phyloP scores from a whole-genome alignment of 2,113 vertebrate genomes.

The Nibea coibor region DNA sequence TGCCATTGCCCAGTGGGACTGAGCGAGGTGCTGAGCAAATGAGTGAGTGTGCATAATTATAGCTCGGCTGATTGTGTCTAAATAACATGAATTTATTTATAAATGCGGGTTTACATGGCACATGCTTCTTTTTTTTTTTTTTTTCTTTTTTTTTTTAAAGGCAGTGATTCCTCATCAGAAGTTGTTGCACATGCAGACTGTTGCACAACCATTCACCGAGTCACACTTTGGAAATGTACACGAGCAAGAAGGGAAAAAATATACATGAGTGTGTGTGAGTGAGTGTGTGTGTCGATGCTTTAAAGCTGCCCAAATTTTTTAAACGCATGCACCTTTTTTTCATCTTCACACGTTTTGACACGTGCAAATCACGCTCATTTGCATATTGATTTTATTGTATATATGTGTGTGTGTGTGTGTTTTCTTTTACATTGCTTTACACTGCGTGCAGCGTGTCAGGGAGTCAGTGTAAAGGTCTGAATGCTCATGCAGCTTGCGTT shows the following conservation, averaged over 20 bases:
- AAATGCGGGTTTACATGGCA: constrained; percentile 63
- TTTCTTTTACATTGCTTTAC: constrained; percentile 48
- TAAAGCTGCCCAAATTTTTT: neutral
- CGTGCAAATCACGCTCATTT: constrained; percentile 78
- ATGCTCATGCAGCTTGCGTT: constrained; percentile 49
- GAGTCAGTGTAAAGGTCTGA: constrained; percentile 47
- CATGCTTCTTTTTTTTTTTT: constrained; percentile 35
- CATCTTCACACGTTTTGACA: constrained; percentile 62
- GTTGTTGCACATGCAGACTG: constrained; percentile 48
- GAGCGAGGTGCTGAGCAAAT: constrained; percentile 71
- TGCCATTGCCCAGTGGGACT: constrained; percentile 69
- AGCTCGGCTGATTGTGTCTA: constrained; percentile 70
- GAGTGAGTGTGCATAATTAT: constrained; percentile 79
- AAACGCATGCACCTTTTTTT: constrained; percentile 38
- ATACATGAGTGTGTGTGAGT: too few species aligned
- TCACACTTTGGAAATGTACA: constrained; percentile 10
- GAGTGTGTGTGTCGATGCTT: too few species aligned
- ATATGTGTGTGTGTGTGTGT: neutral
- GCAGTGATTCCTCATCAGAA: constrained; percentile 39
- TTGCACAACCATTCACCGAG: constrained; percentile 35
- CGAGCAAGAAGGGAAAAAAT: neutral
- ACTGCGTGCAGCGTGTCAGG: constrained; percentile 49
- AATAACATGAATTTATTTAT: constrained; percentile 78
- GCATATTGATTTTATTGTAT: constrained; percentile 68
- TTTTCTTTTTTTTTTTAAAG: constrained; percentile 23